A percentile compares a stretch with the other conserved stretches of the same genome.
Conservation (phyloP, 2,113 vertebrate species). For the Microcebus jonahi region DNA sequence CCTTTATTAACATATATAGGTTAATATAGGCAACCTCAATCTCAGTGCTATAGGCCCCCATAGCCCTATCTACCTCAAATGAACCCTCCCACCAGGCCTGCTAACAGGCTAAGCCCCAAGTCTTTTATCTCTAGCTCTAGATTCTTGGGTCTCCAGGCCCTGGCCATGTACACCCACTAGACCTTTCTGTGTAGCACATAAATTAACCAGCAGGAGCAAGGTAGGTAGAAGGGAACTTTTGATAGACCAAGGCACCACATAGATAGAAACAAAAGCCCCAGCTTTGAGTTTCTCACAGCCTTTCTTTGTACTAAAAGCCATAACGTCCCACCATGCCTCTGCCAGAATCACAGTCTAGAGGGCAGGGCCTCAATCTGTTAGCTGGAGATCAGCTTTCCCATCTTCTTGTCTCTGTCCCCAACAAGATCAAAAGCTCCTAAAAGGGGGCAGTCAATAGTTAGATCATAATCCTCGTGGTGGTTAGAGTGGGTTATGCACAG, state of each 20-base stretch:
- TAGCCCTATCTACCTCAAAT: background rate
- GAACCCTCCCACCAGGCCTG: background rate
- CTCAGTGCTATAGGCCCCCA: background rate
- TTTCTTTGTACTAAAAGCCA: background rate
- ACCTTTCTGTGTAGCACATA: background rate
- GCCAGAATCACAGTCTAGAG: background rate
- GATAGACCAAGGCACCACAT: background rate
- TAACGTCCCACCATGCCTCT: background rate
- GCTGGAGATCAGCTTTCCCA: background rate
- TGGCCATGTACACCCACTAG: background rate
- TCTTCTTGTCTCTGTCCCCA: background rate
- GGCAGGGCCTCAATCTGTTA: background rate
- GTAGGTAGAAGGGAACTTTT: background rate
- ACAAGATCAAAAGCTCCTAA: slow-evolving; percentile 9
- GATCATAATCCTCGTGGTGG: background rate
- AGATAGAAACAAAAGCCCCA: background rate
- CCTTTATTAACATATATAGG: background rate
- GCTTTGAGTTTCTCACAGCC: background rate
- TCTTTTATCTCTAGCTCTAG: background rate
- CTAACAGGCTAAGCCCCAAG: background rate
- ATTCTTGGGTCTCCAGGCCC: background rate
- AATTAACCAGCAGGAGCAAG: background rate
- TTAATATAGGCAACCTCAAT: background rate
- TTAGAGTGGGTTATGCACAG: background rate
- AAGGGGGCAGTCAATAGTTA: background rate